These are phyloP conservation scores for Perizoma flavofasciatum DNA, from an alignment of 2,888 invertebrate genomes.

Conservation along the genomic window DNA sequence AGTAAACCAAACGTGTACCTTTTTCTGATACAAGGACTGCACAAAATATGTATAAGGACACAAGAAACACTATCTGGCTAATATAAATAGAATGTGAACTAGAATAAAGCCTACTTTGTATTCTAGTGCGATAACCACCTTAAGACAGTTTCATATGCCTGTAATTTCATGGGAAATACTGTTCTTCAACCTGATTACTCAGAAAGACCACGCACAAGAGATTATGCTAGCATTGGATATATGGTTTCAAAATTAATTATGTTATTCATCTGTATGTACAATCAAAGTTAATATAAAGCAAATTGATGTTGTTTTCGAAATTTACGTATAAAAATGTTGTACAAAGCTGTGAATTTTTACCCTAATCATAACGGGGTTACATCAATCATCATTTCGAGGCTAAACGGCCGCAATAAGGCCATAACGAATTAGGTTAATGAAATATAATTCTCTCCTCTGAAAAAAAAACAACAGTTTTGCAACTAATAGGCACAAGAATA, in stretches of 20 bases:
- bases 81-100: conserved; percentile 3
- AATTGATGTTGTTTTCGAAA: background rate
- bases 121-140: conserved; percentile 5
- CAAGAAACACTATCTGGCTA: conserved; percentile 1
- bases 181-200: conserved; percentile 1
- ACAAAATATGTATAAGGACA: no score
- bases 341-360: background rate
- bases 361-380: conserved; percentile 4
- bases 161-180: conserved; percentile 7
- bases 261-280: background rate
- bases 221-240: no score
- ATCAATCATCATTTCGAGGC: conserved; percentile 15
- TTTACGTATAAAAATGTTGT: background rate
- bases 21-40: background rate
- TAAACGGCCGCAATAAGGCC: conserved; percentile 19
- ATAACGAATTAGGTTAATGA: conserved; percentile 31
- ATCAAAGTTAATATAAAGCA: no score
- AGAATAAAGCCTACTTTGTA: conserved; percentile 5
- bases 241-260: no score
- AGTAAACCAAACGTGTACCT: no score
- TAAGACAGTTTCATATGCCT: conserved; percentile 6
- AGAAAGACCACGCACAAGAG: background rate
- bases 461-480: conserved; percentile 22
- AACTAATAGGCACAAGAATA: conserved; percentile 28
- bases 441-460: conserved; percentile 30